Evolutionary conservation across 2,888 invertebrate species (phyloP).

Genomic region (Spisula subtruncata): DNA sequence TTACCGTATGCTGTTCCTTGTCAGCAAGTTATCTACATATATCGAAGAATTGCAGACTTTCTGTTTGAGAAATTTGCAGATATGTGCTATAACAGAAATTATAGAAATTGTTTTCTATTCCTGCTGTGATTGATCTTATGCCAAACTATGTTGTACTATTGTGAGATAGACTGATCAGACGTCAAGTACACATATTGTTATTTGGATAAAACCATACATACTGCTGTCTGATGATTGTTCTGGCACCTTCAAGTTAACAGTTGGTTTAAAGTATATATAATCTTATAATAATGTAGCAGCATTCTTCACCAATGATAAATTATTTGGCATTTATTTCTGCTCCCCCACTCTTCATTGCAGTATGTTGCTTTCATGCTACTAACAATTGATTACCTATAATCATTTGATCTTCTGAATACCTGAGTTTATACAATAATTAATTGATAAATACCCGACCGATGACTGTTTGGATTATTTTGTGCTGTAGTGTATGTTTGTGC

Average conservation of each 20-base stretch:
- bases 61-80: too few species aligned
- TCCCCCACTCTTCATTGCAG: slow-evolving; percentile 7
- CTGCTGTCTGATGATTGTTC: slow-evolving; percentile 3
- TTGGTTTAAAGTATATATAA: neutral
- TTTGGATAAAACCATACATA: neutral
- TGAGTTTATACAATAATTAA: slow-evolving; percentile 8
- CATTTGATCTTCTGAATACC: slow-evolving; percentile 10
- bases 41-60: too few species aligned
- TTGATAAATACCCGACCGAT: neutral
- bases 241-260: neutral
- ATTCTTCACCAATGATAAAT: slow-evolving; percentile 12
- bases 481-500: neutral
- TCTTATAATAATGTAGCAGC: neutral
- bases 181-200: neutral
- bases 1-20: too few species aligned
- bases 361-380: neutral
- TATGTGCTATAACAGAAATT: too few species aligned
- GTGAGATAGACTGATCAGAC: slow-evolving; percentile 12
- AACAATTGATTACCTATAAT: neutral
- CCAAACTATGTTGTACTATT: neutral
- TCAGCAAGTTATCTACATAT: too few species aligned
- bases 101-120: neutral
- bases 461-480: neutral
- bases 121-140: neutral
- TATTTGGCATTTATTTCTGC: neutral